Evolutionary conservation across 2,888 invertebrate genomes (phyloP), one percentile per base, ranked within the genome.

Genomic region (Apotomis turbidana): DNA sequence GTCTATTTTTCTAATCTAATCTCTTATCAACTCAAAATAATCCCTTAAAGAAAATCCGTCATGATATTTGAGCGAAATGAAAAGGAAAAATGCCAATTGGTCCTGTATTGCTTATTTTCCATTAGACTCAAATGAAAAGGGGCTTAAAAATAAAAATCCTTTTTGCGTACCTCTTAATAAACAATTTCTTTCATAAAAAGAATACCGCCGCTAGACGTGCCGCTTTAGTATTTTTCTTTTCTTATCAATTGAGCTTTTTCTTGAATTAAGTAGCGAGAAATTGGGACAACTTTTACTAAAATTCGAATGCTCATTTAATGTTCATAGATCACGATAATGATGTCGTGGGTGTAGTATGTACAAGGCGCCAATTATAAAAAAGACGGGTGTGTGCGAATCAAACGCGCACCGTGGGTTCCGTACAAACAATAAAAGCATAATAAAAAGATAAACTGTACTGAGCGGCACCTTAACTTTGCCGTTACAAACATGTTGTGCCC

Each of bases 61-160:
- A 72, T 63, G 63, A 63, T 72, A 68, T 72, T 72, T 68, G 63
- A 63, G 62, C n/a, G 68, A 68, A 72, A 72, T 68, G 68, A 59
- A 62, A 72, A 54, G 72, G 68, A 72, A 72, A 72, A 72, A 72
- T 63, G 63, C 52, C 72, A 72, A 72, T 72, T 63, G 68, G 59
- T 68, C 36, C 44, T 72, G 72, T 72, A 72, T 68, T 72, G 72
- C 72, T 72, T 72, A 72, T 68, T 68, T 72, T 72, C 68, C 63
- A 72, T 72, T 72, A 72, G 59, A 63, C 63, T 44, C 68, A 68
- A 72, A 68, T 63, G 72, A 72, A 72, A 72, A 68, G 58, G 49
- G 68, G 72, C 68, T 68, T 72, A 63, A 68, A 55, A 68, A 63
- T 52, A 38, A 67, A 72, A 72, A 54, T 58, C 62, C 54, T 44